Evolutionary conservation across 92 coral and sea anemone genomes (phyloP), one percentile per base, ranked within the genome.

Genomic region (Siderastrea siderea): DNA sequence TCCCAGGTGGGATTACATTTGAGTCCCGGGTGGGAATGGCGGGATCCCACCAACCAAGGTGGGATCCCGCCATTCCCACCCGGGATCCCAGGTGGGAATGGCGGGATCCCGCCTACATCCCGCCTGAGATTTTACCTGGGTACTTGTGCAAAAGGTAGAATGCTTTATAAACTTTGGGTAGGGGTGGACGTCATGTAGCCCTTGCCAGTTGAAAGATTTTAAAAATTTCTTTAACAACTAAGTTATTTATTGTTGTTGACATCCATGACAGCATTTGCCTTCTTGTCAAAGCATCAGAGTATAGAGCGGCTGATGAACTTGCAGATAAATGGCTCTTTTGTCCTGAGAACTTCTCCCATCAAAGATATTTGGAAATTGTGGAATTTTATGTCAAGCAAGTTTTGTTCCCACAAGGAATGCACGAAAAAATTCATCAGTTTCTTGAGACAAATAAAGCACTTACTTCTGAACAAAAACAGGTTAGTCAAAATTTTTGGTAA

Each of bases 321-420:
- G 84, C 84, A 6, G 90, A 92, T 79, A 88, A 62, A 55, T 92
- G 95, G 95, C 87, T 92, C 17, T 2, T 1, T 14, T 64, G 16
- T 44, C 77, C 64, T 16, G 62, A 85, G 46, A 85, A 85, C 64
- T 76, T 75, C 54, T 19, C 50, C 54, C 67, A 85, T 6, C 62
- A 62, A 1, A 52, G 63, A 44, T 77, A 85, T 49, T 5, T 64
- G 50, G 26, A 65, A 64, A 66, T 85, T 63, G n/a, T 71, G 51
- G 77, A 66, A 75, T 50, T 77, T 16, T 85, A 85, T 47, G 17
- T 85, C 83, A 85, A 77, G 44, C 59, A 58, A 76, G 63, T 85
- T 77, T 50, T 85, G 48, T n/a, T 72, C 19, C 87, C 87, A 15
- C 79, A 83, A 74, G 44, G 51, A 38, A 72, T 60, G 7, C 38